phyloP scores from a whole-genome alignment of 2,888 invertebrate genomes.

The Dynastes grantii region DNA sequence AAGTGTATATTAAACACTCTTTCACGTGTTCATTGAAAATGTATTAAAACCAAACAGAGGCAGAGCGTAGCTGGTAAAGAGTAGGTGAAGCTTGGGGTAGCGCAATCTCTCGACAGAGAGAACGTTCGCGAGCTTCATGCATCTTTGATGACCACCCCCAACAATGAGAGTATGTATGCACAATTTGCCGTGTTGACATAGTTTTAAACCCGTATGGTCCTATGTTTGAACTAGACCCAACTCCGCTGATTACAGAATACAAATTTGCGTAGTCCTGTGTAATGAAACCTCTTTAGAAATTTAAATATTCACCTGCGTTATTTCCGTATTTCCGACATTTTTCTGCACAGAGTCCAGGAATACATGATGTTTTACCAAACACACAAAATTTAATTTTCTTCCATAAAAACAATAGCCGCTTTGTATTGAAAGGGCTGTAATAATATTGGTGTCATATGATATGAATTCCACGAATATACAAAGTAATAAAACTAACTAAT shows the following conservation, averaged over 20 bases:
- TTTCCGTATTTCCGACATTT: constrained; percentile 27
- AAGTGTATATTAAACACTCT: constrained; percentile 63
- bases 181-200: constrained; percentile 71
- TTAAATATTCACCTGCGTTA: constrained; percentile 48
- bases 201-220: constrained; percentile 66
- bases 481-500: not conserved
- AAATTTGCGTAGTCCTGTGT: constrained; percentile 53
- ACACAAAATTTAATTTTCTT: constrained; percentile 12
- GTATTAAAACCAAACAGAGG: constrained; percentile 69
- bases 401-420: not conserved
- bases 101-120: constrained; percentile 54
- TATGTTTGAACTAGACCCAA: constrained; percentile 53
- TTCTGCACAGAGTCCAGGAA: not conserved
- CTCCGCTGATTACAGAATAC: constrained; percentile 54
- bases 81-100: constrained; percentile 55
- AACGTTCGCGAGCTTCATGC: constrained; percentile 64
- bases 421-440: not conserved
- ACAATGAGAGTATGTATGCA: constrained; percentile 70
- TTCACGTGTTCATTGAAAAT: constrained; percentile 70
- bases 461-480: not conserved
- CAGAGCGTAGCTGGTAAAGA: constrained; percentile 54
- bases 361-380: not conserved
- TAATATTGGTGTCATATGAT: not conserved
- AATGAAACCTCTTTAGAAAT: constrained; percentile 51
- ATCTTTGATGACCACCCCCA: constrained; percentile 68